phyloP scores from a whole-genome alignment of 2,888 invertebrate species.

The Oxyteleia sp. region DNA sequence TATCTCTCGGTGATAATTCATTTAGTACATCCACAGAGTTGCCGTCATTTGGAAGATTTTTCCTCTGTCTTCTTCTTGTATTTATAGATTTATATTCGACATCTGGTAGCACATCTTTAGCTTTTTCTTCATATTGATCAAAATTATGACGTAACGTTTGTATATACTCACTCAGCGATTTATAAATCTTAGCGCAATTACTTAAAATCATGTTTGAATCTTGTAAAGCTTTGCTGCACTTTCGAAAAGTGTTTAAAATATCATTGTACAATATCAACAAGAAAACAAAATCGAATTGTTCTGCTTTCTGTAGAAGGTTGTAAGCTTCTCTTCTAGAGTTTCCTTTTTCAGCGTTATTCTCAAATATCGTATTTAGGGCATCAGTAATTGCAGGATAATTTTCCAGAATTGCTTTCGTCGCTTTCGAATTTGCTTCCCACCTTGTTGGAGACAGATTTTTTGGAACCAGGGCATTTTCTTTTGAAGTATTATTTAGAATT shows the following conservation, averaged over 20 bases:
- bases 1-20: constrained; percentile 12
- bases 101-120: constrained; percentile 1
- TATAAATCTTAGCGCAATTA: constrained; percentile 18
- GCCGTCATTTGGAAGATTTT: constrained; percentile 5
- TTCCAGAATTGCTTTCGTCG: constrained; percentile 6
- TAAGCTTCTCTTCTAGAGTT: constrained; percentile 10
- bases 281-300: constrained; percentile 13
- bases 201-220: constrained; percentile 4
- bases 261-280: constrained; percentile 13
- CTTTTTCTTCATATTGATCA: constrained; percentile 1
- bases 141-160: not conserved
- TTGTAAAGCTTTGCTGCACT: constrained; percentile 15
- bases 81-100: constrained; percentile 2
- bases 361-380: not conserved
- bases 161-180: constrained; percentile 2
- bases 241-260: constrained; percentile 15
- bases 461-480: not conserved
- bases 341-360: not conserved
- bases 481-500: not conserved
- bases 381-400: constrained; percentile 19
- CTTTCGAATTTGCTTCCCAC: constrained; percentile 19
- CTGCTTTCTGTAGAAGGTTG: constrained; percentile 1
- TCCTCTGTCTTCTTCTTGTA: not conserved
- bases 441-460: constrained; percentile 34
- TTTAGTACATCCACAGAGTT: constrained; percentile 1